These are phyloP conservation scores for Rhinichthys klamathensis DNA, from an alignment of 2,113 vertebrate genomes.

Conservation along the genomic window DNA sequence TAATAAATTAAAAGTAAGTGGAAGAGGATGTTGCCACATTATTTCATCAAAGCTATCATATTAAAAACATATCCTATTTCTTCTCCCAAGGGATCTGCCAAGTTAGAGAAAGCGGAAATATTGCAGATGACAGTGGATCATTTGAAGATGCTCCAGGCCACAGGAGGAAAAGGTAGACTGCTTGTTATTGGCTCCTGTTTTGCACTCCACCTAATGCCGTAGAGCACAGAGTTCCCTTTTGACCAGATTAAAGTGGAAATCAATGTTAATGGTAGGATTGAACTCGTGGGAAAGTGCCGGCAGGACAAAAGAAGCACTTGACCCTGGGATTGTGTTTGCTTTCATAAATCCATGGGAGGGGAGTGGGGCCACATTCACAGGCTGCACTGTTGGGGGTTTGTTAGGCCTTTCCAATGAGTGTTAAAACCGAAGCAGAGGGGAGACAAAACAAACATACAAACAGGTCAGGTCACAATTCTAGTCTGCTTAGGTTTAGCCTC, in stretches of 20 bases:
- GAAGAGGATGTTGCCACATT: neutral
- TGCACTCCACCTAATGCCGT: constrained; percentile 49
- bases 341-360: constrained; percentile 89
- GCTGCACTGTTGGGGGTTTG: constrained; percentile 81
- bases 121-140: constrained; percentile 99
- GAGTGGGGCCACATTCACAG: constrained; percentile 82
- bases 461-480: constrained; percentile 50
- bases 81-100: constrained; percentile 88
- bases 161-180: constrained; percentile 91
- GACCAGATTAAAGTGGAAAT: constrained; percentile 86
- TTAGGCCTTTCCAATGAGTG: constrained; percentile 83
- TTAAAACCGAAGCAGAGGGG: constrained; percentile 75
- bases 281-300: constrained; percentile 91
- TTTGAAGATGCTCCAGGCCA: constrained; percentile 94
- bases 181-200: constrained; percentile 36
- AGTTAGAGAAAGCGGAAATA: constrained; percentile 98
- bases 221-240: constrained; percentile 67
- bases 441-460: constrained; percentile 87
- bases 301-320: constrained; percentile 92
- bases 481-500: constrained; percentile 42
- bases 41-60: constrained; percentile 6
- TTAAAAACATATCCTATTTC: constrained; percentile 50
- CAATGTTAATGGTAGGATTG: constrained; percentile 88
- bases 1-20: neutral
- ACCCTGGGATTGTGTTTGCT: constrained; percentile 92